Conservation (phyloP, 2,113 vertebrate genomes). For the Natator depressus region DNA sequence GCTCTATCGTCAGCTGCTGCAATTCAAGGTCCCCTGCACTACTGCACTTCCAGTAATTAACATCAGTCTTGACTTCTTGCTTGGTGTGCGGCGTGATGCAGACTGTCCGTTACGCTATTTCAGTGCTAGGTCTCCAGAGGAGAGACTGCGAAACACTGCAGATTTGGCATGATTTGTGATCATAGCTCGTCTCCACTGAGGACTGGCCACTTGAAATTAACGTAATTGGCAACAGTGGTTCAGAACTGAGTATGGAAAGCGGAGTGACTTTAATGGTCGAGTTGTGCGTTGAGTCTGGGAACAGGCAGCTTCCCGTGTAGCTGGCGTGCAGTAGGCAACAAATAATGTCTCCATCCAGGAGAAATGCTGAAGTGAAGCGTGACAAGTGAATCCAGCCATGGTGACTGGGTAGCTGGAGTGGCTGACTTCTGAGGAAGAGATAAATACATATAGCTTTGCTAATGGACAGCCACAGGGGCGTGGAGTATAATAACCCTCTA, state of each 20-base stretch:
- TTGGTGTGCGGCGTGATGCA: background rate
- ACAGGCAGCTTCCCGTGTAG: background rate
- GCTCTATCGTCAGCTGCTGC: fast-evolving
- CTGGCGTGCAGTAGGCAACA: slow-evolving; percentile 7
- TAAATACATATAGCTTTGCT: slow-evolving; percentile 34
- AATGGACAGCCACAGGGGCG: slow-evolving; percentile 18
- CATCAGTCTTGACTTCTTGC: background rate
- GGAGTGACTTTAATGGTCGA: background rate
- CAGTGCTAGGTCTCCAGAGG: background rate
- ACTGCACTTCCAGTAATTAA: background rate
- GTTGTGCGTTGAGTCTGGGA: background rate
- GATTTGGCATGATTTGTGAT: background rate
- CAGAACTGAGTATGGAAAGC: fast-evolving
- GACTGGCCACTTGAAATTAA: background rate
- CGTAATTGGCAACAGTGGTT: background rate
- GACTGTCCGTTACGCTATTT: background rate
- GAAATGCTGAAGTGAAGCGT: background rate
- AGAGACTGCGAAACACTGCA: background rate
- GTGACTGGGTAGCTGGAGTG: background rate
- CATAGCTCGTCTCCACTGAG: background rate
- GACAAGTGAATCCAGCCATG: background rate
- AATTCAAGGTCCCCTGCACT: background rate
- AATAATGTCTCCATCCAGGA: slow-evolving; percentile 44
- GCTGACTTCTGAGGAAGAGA: background rate
- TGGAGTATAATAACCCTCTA: background rate